Evolutionary conservation across 2,888 invertebrate genomes (phyloP).

Genomic region (Smittia aterrima): DNA sequence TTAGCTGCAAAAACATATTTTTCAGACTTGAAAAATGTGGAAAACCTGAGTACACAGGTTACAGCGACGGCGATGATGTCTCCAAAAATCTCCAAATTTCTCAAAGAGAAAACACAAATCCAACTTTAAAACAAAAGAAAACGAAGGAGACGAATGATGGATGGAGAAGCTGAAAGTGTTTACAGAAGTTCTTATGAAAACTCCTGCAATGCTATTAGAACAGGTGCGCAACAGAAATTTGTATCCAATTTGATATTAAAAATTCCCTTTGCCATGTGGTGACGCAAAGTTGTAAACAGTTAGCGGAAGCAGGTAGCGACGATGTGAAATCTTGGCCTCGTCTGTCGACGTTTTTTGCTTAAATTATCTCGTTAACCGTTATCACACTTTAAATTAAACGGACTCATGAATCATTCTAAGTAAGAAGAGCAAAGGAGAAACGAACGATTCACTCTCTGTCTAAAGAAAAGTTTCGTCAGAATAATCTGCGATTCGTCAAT

Average conservation of each 20-base stretch:
- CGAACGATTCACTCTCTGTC: too few relatives aligned
- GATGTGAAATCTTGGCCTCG: background rate
- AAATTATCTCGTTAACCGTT: constrained; percentile 17
- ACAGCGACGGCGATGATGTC: background rate
- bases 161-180: constrained; percentile 23
- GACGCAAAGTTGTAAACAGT: constrained; percentile 12
- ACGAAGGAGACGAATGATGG: constrained; percentile 12
- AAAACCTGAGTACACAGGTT: background rate
- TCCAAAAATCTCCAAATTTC: too few relatives aligned
- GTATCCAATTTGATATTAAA: constrained; percentile 40
- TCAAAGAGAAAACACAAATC: too few relatives aligned
- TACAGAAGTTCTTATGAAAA: constrained; percentile 18
- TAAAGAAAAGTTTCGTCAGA: background rate
- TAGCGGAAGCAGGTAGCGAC: background rate
- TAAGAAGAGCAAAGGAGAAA: background rate
- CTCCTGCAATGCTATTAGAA: constrained; percentile 28
- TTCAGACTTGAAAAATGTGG: background rate
- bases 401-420: background rate
- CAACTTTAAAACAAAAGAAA: background rate
- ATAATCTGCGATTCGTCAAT: constrained; percentile 38
- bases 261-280: constrained; percentile 31
- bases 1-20: background rate
- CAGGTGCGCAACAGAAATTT: constrained; percentile 40
- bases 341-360: background rate
- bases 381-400: background rate